Percentiles rank a stretch among this genome's conserved stretches.
Conservation (phyloP, 2,888 invertebrate species). For the Tenthredo livida region DNA sequence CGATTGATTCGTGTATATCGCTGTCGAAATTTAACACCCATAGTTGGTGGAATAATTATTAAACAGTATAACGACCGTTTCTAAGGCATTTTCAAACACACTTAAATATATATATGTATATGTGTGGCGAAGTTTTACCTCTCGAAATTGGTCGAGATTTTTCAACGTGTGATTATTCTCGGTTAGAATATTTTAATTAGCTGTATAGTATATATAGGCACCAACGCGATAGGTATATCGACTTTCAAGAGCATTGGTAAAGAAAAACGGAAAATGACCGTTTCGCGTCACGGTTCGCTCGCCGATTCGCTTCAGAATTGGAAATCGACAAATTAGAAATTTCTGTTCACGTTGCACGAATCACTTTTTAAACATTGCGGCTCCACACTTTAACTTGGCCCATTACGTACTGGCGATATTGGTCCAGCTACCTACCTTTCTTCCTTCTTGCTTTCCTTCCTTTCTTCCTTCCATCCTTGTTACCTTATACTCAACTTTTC, state of each 20-base stretch:
- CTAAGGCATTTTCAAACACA: not conserved
- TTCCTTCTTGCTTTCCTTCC: not conserved
- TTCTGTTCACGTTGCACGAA: slow-evolving; percentile 21
- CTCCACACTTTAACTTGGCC: not conserved
- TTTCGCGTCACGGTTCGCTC: slow-evolving; percentile 17
- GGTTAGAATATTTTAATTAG: slow-evolving; percentile 19
- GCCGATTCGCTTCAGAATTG: slow-evolving; percentile 47
- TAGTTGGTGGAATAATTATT: not conserved
- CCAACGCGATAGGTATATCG: slow-evolving; percentile 36
- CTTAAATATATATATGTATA: no score
- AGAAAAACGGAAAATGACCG: slow-evolving; percentile 49
- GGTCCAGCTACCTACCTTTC: not conserved
- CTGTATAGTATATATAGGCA: not conserved
- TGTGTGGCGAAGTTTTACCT: not conserved
- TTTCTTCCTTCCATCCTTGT: not conserved
- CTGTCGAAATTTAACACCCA: not conserved
- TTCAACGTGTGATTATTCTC: not conserved
- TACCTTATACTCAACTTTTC: not conserved
- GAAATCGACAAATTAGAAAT: slow-evolving; percentile 50
- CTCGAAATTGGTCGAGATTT: not conserved
- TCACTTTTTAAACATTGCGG: slow-evolving; percentile 26
- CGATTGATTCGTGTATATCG: not conserved
- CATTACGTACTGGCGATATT: not conserved
- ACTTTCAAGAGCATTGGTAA: slow-evolving; percentile 48
- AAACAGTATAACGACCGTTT: not conserved